Base-by-base conservation (phyloP, 2,797 vertebrate species). In the Leptodactylus fallax region DNA sequence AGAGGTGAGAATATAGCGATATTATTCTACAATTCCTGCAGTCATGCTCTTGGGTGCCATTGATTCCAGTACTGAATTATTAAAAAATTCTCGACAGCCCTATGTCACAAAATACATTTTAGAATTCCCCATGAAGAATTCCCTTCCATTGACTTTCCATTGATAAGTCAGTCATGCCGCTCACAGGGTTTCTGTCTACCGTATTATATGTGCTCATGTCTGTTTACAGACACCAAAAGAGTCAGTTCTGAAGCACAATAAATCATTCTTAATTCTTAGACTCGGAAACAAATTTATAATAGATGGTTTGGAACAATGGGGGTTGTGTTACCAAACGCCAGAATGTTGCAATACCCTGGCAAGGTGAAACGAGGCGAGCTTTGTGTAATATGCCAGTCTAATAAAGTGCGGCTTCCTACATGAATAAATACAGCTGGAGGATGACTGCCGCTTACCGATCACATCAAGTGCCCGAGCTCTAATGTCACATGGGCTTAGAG, bases 341-440 rank as follows among this genome's bases (percentile, higher is more conserved):
- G 78, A 47, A 81, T 88, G 77, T 85, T 76, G 78, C 60, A 81
- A 85, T 67, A 61, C 8, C 17, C 14, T 88, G 78, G 76, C 77
- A 77, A 72, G 78, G 83, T 88, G 69, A 88, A 81, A 67, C 19
- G 47, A 58, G 87, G 87, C 85, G 83, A 88, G 77, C 14, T 53
- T 7, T 65, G 78, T 19, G 60, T 71, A 67, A 21, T 45, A n/a
- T 85, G 83, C 87, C 83, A 85, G n/a, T 58, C 83, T 81, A 56
- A 88, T 85, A 67, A 81, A 88, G 81, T 55, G 69, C 51, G 65
- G 83, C 83, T 85, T 85, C 78, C 87, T 85, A 76, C 69, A 85
- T 76, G 69, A 88, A 76, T 85, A 78, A 85, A 81, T 88, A 67
- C 67, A 76, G 87, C 87, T 85, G 87, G 25, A 85, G 83, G 82